A percentile compares a stretch with the other conserved stretches of the same genome.
Evolutionary conservation across 35 echinoderm and acorn worm genomes (phyloP).

Genomic region (Ophioderma brevispina): DNA sequence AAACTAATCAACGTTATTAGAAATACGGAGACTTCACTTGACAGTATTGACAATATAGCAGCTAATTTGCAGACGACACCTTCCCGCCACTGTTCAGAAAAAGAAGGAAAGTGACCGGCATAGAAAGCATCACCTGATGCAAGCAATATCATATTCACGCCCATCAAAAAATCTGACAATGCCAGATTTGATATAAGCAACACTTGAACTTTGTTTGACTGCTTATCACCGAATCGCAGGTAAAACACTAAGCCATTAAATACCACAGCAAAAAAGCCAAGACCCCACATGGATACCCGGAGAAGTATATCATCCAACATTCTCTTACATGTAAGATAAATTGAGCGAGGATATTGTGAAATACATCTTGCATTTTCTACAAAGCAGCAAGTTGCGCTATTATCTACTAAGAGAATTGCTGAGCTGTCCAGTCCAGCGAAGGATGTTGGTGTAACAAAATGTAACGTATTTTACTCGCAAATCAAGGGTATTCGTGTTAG

Average conservation of each 20-base stretch:
- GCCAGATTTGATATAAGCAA: neutral
- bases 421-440: neutral
- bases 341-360: neutral
- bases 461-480: neutral
- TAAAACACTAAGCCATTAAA: neutral
- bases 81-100: neutral
- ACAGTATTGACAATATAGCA: neutral
- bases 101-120: neutral
- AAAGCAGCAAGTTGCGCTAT: neutral
- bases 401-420: neutral
- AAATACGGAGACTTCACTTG: conserved; percentile 7
- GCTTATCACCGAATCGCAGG: neutral
- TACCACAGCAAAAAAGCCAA: neutral
- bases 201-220: neutral
- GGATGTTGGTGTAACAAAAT: neutral
- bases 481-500: neutral
- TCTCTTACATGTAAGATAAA: neutral
- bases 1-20: neutral
- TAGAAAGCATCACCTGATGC: neutral
- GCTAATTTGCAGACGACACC: neutral
- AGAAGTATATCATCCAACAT: neutral
- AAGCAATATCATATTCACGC: neutral
- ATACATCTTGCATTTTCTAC: neutral
- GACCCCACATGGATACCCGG: neutral
- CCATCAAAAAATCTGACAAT: neutral